Percentiles rank a stretch among this genome's conserved stretches.
phyloP scores from a whole-genome alignment of 2,888 invertebrate genomes.

The Netelia inedita region DNA sequence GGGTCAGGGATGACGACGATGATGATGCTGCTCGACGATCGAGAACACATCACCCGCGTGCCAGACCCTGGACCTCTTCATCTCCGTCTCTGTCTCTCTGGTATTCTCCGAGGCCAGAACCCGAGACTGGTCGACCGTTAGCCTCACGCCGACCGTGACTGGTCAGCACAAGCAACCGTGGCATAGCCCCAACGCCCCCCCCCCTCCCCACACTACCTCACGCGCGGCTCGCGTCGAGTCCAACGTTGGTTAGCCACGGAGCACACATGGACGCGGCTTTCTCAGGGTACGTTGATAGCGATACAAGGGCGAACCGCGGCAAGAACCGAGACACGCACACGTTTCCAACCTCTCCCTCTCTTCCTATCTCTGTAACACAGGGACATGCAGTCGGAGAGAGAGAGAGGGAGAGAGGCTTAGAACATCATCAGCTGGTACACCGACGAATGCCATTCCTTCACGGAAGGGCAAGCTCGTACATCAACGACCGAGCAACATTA shows the following conservation, averaged over 20 bases:
- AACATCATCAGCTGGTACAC: conserved; percentile 62
- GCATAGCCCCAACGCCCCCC: conserved; percentile 30
- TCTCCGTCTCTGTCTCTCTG: background rate
- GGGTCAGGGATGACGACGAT: conserved; percentile 61
- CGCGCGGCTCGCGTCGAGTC: conserved; percentile 22
- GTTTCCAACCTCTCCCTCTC: background rate
- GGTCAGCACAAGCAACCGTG: conserved; percentile 44
- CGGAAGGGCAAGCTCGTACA: conserved; percentile 59
- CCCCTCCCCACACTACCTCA: conserved; percentile 23
- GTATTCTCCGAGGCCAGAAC: conserved; percentile 37
- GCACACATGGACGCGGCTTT: conserved; percentile 38
- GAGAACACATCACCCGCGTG: conserved; percentile 36
- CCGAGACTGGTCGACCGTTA: conserved; percentile 61
- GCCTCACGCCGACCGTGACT: conserved; percentile 39
- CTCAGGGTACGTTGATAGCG: conserved; percentile 29
- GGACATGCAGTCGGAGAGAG: background rate
- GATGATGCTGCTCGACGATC: conserved; percentile 54
- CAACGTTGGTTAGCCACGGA: conserved; percentile 63
- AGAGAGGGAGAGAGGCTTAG: conserved; percentile 20
- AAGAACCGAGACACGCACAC: conserved; percentile 20
- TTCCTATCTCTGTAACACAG: background rate
- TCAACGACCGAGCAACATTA: conserved; percentile 63
- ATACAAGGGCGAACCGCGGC: conserved; percentile 28
- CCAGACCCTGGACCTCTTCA: conserved; percentile 13
- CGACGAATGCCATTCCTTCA: conserved; percentile 55